Conservation (phyloP, 2,113 vertebrate species). For the Odocoileus hemionus region DNA sequence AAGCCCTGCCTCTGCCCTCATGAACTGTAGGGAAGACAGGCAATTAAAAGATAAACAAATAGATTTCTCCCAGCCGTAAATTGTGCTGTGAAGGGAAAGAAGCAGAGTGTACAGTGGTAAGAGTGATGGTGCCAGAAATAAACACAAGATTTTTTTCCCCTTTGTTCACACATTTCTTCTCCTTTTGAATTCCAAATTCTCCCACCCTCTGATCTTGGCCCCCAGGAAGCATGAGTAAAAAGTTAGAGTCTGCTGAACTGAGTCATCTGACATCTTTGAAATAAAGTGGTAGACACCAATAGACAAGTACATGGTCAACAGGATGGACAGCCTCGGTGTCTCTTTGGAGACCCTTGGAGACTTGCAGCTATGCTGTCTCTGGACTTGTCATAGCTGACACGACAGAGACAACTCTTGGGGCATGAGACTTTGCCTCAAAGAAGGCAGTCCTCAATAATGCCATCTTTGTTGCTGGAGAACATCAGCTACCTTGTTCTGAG, state of each 20-base stretch:
- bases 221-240: neutral
- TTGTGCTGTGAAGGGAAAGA: neutral
- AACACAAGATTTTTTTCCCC: neutral
- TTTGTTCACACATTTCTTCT: neutral
- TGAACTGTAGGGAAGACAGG: neutral
- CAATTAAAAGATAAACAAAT: neutral
- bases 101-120: neutral
- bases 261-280: constrained; percentile 35
- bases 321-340: neutral
- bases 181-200: neutral
- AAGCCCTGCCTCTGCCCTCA: neutral
- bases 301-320: neutral
- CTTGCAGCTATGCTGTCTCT: neutral
- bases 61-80: neutral
- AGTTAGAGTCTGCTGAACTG: neutral
- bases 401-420: constrained; percentile 22
- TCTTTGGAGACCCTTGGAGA: constrained; percentile 33
- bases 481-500: constrained; percentile 56
- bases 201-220: neutral
- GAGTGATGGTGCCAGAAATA: neutral
- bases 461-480: constrained; percentile 60
- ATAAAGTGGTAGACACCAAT: neutral
- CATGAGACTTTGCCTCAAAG: neutral
- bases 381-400: neutral
- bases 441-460: constrained; percentile 48